A percentile compares a stretch with the other conserved stretches of the same genome.
These are phyloP conservation scores for Myotis myotis DNA, from an alignment of 2,797 vertebrate species.

Conservation along the genomic window DNA sequence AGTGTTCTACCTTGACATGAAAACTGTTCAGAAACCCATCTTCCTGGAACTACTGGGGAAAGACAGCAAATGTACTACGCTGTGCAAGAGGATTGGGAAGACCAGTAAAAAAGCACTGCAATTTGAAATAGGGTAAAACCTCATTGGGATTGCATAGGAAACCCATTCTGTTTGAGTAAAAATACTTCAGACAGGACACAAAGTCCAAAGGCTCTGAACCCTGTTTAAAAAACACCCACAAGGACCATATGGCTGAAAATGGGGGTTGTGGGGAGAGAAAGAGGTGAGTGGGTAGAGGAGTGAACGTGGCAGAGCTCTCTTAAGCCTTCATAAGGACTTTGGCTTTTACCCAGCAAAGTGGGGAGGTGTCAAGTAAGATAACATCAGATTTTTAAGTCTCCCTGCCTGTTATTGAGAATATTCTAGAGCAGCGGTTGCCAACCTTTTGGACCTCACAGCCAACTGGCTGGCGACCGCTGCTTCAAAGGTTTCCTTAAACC, in stretches of 20 bases:
- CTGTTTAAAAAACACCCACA: neutral
- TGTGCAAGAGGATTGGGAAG: neutral
- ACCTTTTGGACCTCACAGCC: too few relatives aligned
- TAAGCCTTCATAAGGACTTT: neutral
- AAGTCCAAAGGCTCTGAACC: neutral
- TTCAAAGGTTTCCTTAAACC: too few relatives aligned
- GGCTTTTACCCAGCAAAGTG: neutral
- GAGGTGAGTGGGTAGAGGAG: too few relatives aligned
- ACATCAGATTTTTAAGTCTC: neutral
- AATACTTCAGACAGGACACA: neutral
- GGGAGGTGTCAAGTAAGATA: neutral
- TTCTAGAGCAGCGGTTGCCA: too few relatives aligned
- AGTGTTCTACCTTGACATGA: neutral
- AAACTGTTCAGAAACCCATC: neutral
- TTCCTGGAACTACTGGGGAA: neutral
- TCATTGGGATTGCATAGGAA: neutral
- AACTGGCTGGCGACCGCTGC: too few relatives aligned
- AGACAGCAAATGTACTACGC: neutral
- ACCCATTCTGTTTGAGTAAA: neutral
- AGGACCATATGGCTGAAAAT: neutral
- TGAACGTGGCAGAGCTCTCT: neutral
- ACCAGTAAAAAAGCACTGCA: neutral
- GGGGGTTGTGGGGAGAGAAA: rapidly evolving
- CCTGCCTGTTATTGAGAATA: neutral
- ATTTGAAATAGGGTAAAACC: neutral